Evolutionary conservation across 2,888 invertebrate genomes (phyloP), one percentile per base, ranked within the genome.

Genomic region (Tyria jacobaeae): DNA sequence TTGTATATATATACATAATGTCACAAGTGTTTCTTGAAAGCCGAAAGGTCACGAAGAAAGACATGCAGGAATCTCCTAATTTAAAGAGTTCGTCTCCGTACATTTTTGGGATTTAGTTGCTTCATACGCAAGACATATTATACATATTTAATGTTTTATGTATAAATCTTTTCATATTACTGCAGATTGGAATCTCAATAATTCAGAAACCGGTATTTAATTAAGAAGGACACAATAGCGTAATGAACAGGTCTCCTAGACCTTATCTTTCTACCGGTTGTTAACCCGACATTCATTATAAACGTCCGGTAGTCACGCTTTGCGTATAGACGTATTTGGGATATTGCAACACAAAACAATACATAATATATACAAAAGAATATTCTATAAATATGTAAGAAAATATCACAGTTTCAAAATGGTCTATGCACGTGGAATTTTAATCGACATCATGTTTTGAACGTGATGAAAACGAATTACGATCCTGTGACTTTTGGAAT

Each of bases 281-380:
- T 90, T 91, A 92, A 89, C 88, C 88, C 79, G 79, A 80, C 80
- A 80, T 82, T 86, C 87, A 91, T 91, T 89, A 89, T 72, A 73
- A 79, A 80, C 85, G 87, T 92, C 91, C 92, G 89, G 84, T 78
- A 83, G 89, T 86, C 87, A 89, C 88, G 88, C 84, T 77, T 82
- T 88, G 88, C 85, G 80, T 87, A 88, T 88, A 73, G 83, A 87
- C 84, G 82, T 83, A 84, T 84, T 84, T 85, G 81, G 89, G 89
- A 91, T 88, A 83, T 91, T 90, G 86, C 87, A 82, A 88, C 88
- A 90, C 79, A 66, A 76, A 81, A 78, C 66, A 66, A 66, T 76
- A 73, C 70, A 71, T 69, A 71, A n/a, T 75, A 74, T 62, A 73
- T 75, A 75, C 64, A 70, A 81, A 78, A 78, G 21, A 79, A 62